Evolutionary conservation across 2,888 invertebrate genomes (phyloP).

Genomic region (Pyrocoelia pectoralis): DNA sequence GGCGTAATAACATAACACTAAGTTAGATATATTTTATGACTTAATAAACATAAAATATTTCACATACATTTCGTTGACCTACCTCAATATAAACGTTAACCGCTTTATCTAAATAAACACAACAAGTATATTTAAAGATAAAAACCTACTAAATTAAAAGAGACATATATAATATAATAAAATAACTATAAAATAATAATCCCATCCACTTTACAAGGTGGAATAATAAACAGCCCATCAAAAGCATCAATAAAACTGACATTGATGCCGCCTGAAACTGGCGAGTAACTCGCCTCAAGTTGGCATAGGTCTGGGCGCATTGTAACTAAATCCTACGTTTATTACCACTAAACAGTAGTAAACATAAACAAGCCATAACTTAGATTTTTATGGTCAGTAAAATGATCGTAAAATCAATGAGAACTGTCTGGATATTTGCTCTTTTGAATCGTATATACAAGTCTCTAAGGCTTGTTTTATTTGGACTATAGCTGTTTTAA

Average conservation of each 20-base stretch:
- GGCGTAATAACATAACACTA: background rate
- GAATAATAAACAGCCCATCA: slow-evolving; percentile 60
- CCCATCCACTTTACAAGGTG: slow-evolving; percentile 55
- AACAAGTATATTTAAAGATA: slow-evolving; percentile 19
- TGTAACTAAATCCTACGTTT: slow-evolving; percentile 57
- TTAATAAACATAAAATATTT: slow-evolving; percentile 10
- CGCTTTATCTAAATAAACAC: slow-evolving; percentile 16
- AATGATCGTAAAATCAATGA: slow-evolving; percentile 61
- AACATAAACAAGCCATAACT: slow-evolving; percentile 62
- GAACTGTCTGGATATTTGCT: slow-evolving; percentile 44
- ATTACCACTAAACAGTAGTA: slow-evolving; percentile 60
- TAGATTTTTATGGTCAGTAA: slow-evolving; percentile 60
- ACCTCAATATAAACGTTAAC: slow-evolving; percentile 15
- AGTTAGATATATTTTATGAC: slow-evolving; percentile 8
- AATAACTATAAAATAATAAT: slow-evolving; percentile 54
- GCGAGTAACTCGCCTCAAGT: slow-evolving; percentile 51
- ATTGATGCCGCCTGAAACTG: slow-evolving; percentile 53
- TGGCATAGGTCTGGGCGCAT: slow-evolving; percentile 56
- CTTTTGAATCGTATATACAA: slow-evolving; percentile 33
- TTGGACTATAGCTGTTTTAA: slow-evolving; percentile 37
- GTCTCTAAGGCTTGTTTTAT: slow-evolving; percentile 44
- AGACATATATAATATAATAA: slow-evolving; percentile 49
- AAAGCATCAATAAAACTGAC: slow-evolving; percentile 58
- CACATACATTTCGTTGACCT: slow-evolving; percentile 18
- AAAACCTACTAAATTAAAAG: slow-evolving; percentile 38